phyloP scores from a whole-genome alignment of 2,113 vertebrate genomes.

The Halcyon malimbica region DNA sequence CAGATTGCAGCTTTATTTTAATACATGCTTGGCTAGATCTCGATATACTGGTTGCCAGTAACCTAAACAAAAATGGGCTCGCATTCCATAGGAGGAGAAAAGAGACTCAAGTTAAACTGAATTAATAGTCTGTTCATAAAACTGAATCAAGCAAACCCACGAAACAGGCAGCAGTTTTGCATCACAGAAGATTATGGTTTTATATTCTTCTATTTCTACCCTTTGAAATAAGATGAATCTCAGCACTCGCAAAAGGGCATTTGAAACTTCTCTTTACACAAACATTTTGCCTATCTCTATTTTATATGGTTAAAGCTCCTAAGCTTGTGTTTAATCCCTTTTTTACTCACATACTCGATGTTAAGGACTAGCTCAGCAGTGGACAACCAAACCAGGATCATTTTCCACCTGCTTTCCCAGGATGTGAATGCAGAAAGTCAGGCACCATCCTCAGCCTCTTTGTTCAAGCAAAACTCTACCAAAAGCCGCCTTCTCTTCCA shows the following conservation, averaged over 20 bases:
- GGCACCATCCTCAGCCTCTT: not conserved
- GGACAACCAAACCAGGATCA: not conserved
- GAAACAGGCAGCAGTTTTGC: not conserved
- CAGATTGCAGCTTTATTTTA: constrained; percentile 59
- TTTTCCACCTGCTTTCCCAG: not conserved
- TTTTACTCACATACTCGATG: not conserved
- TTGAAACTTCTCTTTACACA: not conserved
- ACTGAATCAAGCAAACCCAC: not conserved
- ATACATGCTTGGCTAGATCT: constrained; percentile 38
- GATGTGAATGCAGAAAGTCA: not conserved
- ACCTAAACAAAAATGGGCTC: constrained; percentile 32
- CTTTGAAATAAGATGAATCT: not conserved
- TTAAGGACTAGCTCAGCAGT: not conserved
- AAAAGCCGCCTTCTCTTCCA: not conserved
- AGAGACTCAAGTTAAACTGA: not conserved
- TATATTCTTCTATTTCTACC: not conserved
- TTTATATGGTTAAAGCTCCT: not conserved
- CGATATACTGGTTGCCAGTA: constrained; percentile 33
- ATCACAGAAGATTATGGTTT: not conserved
- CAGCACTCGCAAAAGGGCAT: not conserved
- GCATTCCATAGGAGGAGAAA: not conserved
- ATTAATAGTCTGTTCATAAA: constrained; percentile 8
- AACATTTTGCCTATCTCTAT: not conserved
- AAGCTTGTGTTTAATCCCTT: not conserved
- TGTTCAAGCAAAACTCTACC: not conserved